Percentiles rank a stretch among this genome's conserved stretches.
phyloP scores from a whole-genome alignment of 2,797 vertebrate species.

The Pipistrellus pygmaeus region DNA sequence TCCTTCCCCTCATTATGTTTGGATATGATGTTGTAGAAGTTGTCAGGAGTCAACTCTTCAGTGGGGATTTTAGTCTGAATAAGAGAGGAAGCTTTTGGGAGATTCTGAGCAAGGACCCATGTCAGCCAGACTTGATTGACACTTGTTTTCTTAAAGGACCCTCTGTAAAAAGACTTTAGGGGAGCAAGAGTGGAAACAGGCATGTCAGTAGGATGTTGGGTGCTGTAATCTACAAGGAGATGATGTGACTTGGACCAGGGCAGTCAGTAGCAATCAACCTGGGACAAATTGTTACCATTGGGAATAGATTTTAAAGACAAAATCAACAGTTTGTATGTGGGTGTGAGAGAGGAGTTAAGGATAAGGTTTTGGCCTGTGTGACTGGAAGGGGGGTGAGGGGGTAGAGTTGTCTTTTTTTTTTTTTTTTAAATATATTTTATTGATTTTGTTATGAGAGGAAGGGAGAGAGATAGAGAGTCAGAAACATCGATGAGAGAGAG shows the following conservation, averaged over 20 bases:
- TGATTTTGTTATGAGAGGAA: no score
- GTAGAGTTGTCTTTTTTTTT: neutral
- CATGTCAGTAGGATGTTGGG: no score
- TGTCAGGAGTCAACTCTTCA: neutral
- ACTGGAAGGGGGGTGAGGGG: neutral
- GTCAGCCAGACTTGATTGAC: neutral
- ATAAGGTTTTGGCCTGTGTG: neutral
- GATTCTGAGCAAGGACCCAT: neutral
- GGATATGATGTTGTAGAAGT: neutral
- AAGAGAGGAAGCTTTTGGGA: neutral
- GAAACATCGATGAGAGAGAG: no score
- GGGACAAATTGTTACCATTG: neutral
- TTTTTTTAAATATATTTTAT: no score
- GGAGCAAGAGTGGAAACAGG: neutral
- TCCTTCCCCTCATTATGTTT: neutral
- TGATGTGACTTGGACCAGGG: neutral
- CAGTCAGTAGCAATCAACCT: neutral
- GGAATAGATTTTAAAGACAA: neutral
- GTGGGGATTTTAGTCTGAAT: neutral
- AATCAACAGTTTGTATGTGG: neutral
- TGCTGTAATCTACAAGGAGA: neutral
- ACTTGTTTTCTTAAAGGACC: neutral
- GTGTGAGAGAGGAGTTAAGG: neutral
- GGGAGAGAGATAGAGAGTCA: no score
- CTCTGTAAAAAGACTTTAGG: neutral